Conservation (phyloP, 2,797 vertebrate genomes). For the Lindbergichthys nudifrons region DNA sequence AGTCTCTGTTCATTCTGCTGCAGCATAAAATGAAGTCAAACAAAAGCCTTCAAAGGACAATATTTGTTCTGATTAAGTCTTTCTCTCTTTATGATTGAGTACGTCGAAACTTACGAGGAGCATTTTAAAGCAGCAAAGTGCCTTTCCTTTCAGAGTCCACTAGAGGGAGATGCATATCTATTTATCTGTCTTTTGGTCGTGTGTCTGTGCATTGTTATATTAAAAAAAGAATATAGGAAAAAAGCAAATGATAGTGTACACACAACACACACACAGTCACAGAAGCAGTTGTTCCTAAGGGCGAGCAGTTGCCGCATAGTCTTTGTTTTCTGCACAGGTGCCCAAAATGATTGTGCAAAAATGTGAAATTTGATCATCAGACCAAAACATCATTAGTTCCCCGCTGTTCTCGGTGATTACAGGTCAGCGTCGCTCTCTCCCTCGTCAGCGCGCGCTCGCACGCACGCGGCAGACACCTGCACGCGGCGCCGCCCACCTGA, state of each 20-base stretch:
- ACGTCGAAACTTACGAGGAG: background rate
- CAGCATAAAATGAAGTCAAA: background rate
- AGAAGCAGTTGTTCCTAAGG: conserved; percentile 20
- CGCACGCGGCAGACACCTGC: conserved; percentile 89
- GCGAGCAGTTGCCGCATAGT: conserved; percentile 35
- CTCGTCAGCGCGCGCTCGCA: conserved; percentile 1
- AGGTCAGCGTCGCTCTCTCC: conserved; percentile 82
- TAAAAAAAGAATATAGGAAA: background rate
- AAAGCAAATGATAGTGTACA: background rate
- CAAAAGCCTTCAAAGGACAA: background rate
- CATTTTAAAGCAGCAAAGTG: conserved; percentile 33
- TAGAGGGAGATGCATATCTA: conserved; percentile 78
- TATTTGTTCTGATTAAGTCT: background rate
- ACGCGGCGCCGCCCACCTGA: conserved; percentile 90
- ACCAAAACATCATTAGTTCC: conserved; percentile 85
- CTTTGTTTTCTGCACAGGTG: conserved; percentile 86
- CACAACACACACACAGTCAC: rapidly evolving
- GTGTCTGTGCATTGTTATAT: conserved; percentile 7
- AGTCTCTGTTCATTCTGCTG: background rate
- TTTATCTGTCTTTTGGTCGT: conserved; percentile 24
- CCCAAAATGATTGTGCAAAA: conserved; percentile 84
- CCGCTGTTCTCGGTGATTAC: conserved; percentile 87
- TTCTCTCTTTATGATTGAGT: background rate
- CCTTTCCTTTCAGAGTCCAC: conserved; percentile 49
- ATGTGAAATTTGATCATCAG: conserved; percentile 85